Base-by-base conservation (phyloP, 1,140 invertebrate genomes). In the Elysia chlorotica region DNA sequence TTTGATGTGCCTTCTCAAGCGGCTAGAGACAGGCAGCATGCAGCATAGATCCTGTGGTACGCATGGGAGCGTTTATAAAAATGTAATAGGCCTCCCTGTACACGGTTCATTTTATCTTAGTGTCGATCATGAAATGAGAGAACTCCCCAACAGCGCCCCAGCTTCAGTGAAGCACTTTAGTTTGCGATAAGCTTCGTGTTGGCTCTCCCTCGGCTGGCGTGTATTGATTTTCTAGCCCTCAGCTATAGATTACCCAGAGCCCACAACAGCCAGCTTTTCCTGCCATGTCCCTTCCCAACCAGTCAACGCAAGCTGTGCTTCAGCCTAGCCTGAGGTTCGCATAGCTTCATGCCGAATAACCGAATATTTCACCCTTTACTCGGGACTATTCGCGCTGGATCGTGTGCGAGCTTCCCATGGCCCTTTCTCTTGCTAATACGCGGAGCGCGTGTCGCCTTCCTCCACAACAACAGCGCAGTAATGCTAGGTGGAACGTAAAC, bases 141-240 rank as follows among this genome's bases (percentile, higher is more conserved):
- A n/a, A n/a, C n/a, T 48, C 37, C 68, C 38, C 36, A 14, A 28
- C 30, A 17, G 69, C 33, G 69, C 69, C 69, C 59, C 69, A 63
- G 38, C 25, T 30, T 56, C 41, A 36, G 67, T 69, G 23, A 68
- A 69, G 53, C n/a, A n/a, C 67, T 69, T 69, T 35, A 71, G 48
- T 71, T 71, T 71, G 69, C 53, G 69, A 71, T 71, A 71, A 71
- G 69, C 69, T 59, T 71, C 41, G 69, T 71, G 69, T 48, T 71
- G 38, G 69, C 69, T 63, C 35, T 62, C 59, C 56, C 66, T 53
- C 59, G 61, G 69, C 69, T 63, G 37, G 69, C 69, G 57, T 41
- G 57, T 71, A 71, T 71, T 71, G 69, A 71, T 71, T 71, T 71
- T 71, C 69, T 62, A 63, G 69, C 59, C 69, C 57, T 71, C 57